Evolutionary conservation across 1,140 invertebrate genomes (phyloP), one percentile per base, ranked within the genome.

Genomic region (Leptopilina clavipes): DNA sequence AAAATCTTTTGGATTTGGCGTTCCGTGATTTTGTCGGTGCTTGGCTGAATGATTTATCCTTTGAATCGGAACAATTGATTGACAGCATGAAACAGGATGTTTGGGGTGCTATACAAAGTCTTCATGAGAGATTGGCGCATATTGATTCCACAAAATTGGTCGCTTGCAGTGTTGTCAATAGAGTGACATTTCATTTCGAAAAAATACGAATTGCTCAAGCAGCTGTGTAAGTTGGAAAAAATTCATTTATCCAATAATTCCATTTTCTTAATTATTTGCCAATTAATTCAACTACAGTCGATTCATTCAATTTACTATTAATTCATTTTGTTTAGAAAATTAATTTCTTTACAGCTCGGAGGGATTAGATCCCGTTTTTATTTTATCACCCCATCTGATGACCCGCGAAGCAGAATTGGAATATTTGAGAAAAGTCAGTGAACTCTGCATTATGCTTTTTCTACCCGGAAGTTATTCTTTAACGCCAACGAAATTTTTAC

Each of bases 161-260:
- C 52, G 95, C 96, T 5, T 94, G 93, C 84, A 96, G 95, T 89
- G 94, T 97, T 88, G 93, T 97, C 3, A 93, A 92, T 56, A 94
- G 93, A 87, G 93, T 97, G 9, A 95, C 95, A 40, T 92, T 93
- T 77, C 97, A 98, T 92, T 96, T 97, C 90, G 95, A 96, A 86
- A 94, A 95, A 84, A 96, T 97, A 59, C 92, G 95, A 82, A 92
- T 95, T 83, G 93, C 95, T 17, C 93, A 94, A 86, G 92, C 93
- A 83, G 92, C 93, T 84, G 94, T 93, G 95, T 96, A 91, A 93
- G 93, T 93, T 14, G 6, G 48, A 52, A 17, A 17, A 52, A 7
- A 52, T 31, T n/a, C n/a, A n/a, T n/a, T n/a, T n/a, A n/a, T n/a
- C n/a, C n/a, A n/a, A n/a, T n/a, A n/a, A n/a, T n/a, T n/a, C n/a